These are phyloP conservation scores for Phyllotreta cruciferae DNA, from an alignment of 2,888 invertebrate species.

Conservation along the genomic window DNA sequence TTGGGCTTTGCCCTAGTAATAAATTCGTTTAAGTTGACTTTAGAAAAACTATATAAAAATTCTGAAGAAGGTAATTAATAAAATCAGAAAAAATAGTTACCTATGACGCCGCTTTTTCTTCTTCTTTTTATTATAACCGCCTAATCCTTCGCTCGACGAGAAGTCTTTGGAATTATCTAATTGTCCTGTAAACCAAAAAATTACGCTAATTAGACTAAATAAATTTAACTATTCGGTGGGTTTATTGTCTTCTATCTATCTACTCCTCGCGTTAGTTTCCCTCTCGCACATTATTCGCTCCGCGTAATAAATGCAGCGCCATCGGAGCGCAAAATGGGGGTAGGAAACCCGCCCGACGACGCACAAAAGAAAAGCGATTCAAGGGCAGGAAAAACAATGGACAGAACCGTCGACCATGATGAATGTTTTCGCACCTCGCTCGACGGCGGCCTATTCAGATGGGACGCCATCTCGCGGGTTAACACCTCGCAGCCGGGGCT, in stretches of 20 bases:
- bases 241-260: background rate
- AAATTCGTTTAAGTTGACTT: too few species aligned
- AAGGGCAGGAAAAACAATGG: constrained; percentile 26
- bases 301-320: constrained; percentile 4
- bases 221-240: too few species aligned
- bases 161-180: constrained; percentile 83
- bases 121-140: constrained; percentile 87
- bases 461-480: constrained; percentile 31
- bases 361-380: constrained; percentile 9
- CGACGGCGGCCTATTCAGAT: constrained; percentile 35
- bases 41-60: too few species aligned
- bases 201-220: too few species aligned
- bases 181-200: constrained; percentile 66
- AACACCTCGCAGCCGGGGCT: constrained; percentile 30
- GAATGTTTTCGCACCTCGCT: constrained; percentile 51
- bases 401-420: constrained; percentile 45
- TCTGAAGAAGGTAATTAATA: too few species aligned
- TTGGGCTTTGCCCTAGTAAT: too few species aligned
- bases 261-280: background rate
- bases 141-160: constrained; percentile 77
- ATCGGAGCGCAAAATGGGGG: constrained; percentile 7
- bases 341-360: too few species aligned
- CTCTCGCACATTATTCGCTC: too few species aligned
- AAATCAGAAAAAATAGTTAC: constrained; percentile 65
- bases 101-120: constrained; percentile 95